These are phyloP conservation scores for Sylvilagus bachmani DNA, from an alignment of 2,113 vertebrate species.

Conservation along the genomic window DNA sequence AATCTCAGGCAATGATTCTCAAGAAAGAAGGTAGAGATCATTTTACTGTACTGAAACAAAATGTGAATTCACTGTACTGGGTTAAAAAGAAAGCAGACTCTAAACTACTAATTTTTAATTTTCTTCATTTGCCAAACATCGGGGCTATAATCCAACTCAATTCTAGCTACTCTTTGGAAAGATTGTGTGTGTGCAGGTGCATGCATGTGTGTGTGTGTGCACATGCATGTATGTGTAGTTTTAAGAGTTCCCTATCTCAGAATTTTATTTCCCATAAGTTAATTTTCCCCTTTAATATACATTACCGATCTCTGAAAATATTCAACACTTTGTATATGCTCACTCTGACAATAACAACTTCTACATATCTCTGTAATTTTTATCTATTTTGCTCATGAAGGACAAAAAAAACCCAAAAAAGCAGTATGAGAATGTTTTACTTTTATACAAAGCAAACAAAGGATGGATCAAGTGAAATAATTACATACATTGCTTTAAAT, in stretches of 20 bases:
- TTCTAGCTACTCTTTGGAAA: conserved; percentile 27
- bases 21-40: conserved; percentile 54
- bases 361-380: background rate
- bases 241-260: conserved; percentile 11
- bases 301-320: conserved; percentile 57
- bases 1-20: conserved; percentile 71
- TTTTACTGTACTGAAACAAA: conserved; percentile 53
- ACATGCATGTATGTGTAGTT: background rate
- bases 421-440: background rate
- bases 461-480: conserved; percentile 25
- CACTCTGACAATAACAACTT: conserved; percentile 24
- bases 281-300: conserved; percentile 49
- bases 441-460: conserved; percentile 50
- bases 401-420: conserved; percentile 51
- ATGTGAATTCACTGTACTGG: conserved; percentile 54
- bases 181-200: background rate
- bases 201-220: background rate
- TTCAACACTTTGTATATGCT: conserved; percentile 33
- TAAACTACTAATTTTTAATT: conserved; percentile 63
- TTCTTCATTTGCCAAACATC: conserved; percentile 58
- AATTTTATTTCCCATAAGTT: conserved; percentile 51
- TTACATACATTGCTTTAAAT: conserved; percentile 54
- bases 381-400: background rate
- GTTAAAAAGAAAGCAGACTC: background rate
- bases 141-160: conserved; percentile 14